These are phyloP conservation scores for Reinhardtius hippoglossoides DNA, from an alignment of 2,113 vertebrate species.

Conservation along the genomic window DNA sequence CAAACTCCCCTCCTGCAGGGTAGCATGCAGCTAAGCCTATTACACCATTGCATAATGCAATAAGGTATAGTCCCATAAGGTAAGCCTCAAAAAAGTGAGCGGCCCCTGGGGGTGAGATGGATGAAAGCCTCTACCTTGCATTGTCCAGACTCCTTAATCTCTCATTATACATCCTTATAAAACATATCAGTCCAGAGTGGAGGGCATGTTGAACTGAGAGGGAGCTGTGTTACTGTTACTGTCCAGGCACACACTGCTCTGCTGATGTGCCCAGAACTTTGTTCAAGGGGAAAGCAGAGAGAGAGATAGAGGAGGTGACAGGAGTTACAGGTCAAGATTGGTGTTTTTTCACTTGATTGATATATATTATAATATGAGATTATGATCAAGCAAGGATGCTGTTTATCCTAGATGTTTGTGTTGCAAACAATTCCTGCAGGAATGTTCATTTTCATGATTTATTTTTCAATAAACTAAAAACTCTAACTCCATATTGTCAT, in stretches of 20 bases:
- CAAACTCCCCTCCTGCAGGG: slow-evolving; percentile 49
- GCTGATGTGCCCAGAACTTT: slow-evolving; percentile 5
- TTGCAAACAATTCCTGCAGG: no score
- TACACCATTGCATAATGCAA: slow-evolving; percentile 70
- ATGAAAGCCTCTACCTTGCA: slow-evolving; percentile 28
- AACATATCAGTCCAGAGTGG: slow-evolving; percentile 11
- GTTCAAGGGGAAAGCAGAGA: slow-evolving; percentile 17
- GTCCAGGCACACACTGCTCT: slow-evolving; percentile 1
- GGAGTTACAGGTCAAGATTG: background rate
- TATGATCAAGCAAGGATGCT: background rate
- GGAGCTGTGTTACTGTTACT: slow-evolving; percentile 14
- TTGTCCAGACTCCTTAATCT: slow-evolving; percentile 48
- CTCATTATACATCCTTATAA: slow-evolving; percentile 50
- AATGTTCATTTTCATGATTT: no score
- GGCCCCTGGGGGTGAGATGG: slow-evolving; percentile 27
- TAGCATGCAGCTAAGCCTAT: slow-evolving; percentile 65
- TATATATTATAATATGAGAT: background rate
- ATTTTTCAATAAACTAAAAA: no score
- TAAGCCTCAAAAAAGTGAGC: slow-evolving; percentile 16
- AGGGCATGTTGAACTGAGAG: slow-evolving; percentile 12
- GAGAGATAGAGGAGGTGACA: background rate
- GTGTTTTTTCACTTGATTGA: background rate
- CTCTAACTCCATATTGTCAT: no score
- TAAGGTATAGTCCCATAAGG: slow-evolving; percentile 68
- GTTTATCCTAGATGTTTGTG: no score